phyloP scores from a whole-genome alignment of 2,888 invertebrate species.

The Nudaria mundana region DNA sequence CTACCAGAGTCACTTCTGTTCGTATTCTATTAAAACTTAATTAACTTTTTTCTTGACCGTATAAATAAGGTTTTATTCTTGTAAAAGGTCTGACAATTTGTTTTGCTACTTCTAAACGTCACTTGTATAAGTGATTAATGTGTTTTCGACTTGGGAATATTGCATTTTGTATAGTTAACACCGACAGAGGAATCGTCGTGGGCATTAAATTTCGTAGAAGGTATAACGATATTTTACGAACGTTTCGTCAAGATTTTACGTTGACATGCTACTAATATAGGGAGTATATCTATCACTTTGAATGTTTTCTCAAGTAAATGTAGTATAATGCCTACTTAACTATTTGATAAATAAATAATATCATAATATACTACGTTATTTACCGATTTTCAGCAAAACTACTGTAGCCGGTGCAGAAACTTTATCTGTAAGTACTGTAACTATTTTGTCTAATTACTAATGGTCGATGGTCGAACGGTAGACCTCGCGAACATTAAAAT shows the following conservation, averaged over 20 bases:
- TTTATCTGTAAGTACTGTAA: no score
- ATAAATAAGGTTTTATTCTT: slow-evolving; percentile 61
- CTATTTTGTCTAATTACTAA: no score
- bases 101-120: slow-evolving; percentile 80
- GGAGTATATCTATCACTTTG: neutral
- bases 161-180: slow-evolving; percentile 56
- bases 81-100: slow-evolving; percentile 71
- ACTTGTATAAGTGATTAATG: slow-evolving; percentile 77
- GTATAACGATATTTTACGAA: slow-evolving; percentile 35
- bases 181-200: slow-evolving; percentile 48
- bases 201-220: slow-evolving; percentile 40
- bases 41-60: slow-evolving; percentile 74
- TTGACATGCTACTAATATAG: slow-evolving; percentile 19
- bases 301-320: neutral
- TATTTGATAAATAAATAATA: no score
- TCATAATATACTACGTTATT: no score
- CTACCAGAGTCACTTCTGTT: slow-evolving; percentile 79
- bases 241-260: slow-evolving; percentile 35
- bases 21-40: slow-evolving; percentile 80
- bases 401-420: no score
- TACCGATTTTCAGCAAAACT: no score
- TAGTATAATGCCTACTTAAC: no score
- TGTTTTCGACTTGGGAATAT: slow-evolving; percentile 64
- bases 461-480: no score
- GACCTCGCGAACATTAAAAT: no score